Base-by-base conservation (phyloP, 2,113 vertebrate species). In the Nannobrachium achirus region DNA sequence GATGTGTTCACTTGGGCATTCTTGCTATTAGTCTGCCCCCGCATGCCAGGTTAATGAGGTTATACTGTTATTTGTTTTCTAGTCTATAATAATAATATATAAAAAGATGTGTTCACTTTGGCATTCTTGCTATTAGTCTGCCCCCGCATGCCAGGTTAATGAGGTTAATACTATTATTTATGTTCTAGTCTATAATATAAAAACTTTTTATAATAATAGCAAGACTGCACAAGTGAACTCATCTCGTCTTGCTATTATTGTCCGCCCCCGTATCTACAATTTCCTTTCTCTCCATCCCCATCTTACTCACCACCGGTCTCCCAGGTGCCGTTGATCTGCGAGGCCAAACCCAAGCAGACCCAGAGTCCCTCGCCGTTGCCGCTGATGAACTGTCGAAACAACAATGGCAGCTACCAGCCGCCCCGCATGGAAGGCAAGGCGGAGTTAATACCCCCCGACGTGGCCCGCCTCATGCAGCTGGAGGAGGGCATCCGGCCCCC, bases 361-460 rank as follows among this genome's bases (percentile, higher is more conserved):
- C n/a, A n/a, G 63, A 94, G 86, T 78, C 76, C 93, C 79, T 93
- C 93, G 56, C 93, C 94, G 75, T 91, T 94, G 56, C 93, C 94
- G 75, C 91, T 94, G 10, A 90, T 94, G 90, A 94, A 95, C 46
- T 95, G 94, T 82, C 96, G 96, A 88, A 96, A 96, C 89, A 94
- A 94, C 80, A 98, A 97, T 0, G 94, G 95, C 71, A 96, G 94
- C 39, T 90, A 77, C 71, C 87, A 75, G 50, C 75, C 81, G 0
- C 88, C 85, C 0, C 85, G 87, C 8, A 73, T 73, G 1, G 90
- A 94, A 82, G 75, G 92, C 91, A 93, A 95, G 89, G 8, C 90
- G 79, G 84, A 95, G 83, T 16, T 89, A 67, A 52, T 92, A 83
- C 81, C 90, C 1, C 25, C 95, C 16, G 91, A 93, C 59, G 84